phyloP scores from a whole-genome alignment of 1,140 invertebrate species.

The Homarus americanus region DNA sequence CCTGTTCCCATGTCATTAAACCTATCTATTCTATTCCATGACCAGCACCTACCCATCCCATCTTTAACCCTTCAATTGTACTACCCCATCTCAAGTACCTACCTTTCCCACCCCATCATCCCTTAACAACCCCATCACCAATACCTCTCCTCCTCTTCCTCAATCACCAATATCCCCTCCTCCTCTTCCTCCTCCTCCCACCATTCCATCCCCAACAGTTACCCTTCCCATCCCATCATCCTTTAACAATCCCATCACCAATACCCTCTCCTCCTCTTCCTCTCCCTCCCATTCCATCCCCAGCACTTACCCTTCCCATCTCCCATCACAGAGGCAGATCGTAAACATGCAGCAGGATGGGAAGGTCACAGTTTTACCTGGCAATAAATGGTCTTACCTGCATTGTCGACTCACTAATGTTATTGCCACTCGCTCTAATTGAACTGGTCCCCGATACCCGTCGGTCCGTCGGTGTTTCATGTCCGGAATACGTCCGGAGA shows the following conservation, averaged over 20 bases:
- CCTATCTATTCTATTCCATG: too few relatives aligned
- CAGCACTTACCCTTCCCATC: not conserved
- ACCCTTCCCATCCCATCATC: not conserved
- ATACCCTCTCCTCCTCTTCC: not conserved
- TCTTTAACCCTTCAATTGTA: too few relatives aligned
- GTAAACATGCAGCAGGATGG: not conserved
- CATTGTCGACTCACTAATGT: slow-evolving; percentile 37
- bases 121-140: not conserved
- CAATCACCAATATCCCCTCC: not conserved
- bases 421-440: slow-evolving; percentile 43
- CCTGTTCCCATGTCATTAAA: too few relatives aligned
- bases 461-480: slow-evolving; percentile 1
- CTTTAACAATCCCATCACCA: not conserved
- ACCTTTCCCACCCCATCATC: not conserved
- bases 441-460: slow-evolving; percentile 18
- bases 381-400: slow-evolving; percentile 14
- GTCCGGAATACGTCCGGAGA: slow-evolving; percentile 1
- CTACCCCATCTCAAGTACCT: too few relatives aligned
- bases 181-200: too few relatives aligned
- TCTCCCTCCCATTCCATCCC: not conserved
- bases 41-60: too few relatives aligned
- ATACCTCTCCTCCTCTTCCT: too few relatives aligned
- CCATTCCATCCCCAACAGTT: too few relatives aligned
- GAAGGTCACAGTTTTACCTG: not conserved
- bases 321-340: not conserved